These are phyloP conservation scores for Hyperoodon ampullatus DNA, from an alignment of 2,113 vertebrate species.

Conservation along the genomic window DNA sequence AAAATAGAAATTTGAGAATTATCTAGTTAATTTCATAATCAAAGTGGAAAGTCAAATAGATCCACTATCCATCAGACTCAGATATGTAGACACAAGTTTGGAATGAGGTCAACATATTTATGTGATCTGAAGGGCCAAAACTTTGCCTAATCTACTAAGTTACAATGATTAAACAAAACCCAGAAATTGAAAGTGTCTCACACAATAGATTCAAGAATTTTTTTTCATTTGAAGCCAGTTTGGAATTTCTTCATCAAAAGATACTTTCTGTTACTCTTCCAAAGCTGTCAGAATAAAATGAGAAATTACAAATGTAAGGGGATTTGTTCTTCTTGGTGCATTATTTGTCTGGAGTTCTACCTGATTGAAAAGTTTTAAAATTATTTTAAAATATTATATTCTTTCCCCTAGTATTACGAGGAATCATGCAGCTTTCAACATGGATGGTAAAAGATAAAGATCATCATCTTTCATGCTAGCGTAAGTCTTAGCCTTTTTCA, in stretches of 20 bases:
- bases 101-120: background rate
- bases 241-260: slow-evolving; percentile 56
- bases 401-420: background rate
- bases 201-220: slow-evolving; percentile 36
- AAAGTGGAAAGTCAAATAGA: background rate
- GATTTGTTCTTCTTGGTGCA: background rate
- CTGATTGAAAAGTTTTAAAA: background rate
- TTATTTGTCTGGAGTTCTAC: background rate
- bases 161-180: slow-evolving; percentile 26
- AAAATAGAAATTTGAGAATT: background rate
- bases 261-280: background rate
- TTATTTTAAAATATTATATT: slow-evolving; percentile 27
- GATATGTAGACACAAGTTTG: background rate
- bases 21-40: background rate
- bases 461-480: background rate
- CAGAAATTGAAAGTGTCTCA: slow-evolving; percentile 39
- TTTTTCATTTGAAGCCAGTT: slow-evolving; percentile 39
- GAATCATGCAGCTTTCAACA: background rate
- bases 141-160: background rate
- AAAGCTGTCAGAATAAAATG: slow-evolving; percentile 50
- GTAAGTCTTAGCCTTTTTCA: background rate
- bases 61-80: background rate
- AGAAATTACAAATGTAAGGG: slow-evolving; percentile 49
- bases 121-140: background rate
- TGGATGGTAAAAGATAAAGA: background rate